These are phyloP conservation scores for Elymnias hypermnestra DNA, from an alignment of 1,140 invertebrate species.

Conservation along the genomic window DNA sequence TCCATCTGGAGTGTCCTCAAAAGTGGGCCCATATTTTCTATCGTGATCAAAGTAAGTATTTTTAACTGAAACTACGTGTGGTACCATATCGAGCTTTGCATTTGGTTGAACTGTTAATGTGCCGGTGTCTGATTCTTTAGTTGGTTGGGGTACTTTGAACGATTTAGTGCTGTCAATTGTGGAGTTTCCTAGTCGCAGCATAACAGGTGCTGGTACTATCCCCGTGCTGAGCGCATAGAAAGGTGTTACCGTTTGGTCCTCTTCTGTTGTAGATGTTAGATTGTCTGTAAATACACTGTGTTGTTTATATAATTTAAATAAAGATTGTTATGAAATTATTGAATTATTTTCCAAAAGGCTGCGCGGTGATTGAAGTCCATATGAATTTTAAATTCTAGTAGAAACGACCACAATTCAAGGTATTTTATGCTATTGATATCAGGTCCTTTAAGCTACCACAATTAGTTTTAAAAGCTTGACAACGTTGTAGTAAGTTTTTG, in stretches of 20 bases:
- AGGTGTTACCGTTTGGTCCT: slow-evolving; percentile 52
- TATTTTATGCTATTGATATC: no score
- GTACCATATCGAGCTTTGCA: slow-evolving; percentile 41
- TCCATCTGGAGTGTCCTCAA: slow-evolving; percentile 78
- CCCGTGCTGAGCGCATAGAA: slow-evolving; percentile 58
- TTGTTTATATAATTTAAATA: neutral
- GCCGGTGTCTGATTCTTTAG: slow-evolving; percentile 26
- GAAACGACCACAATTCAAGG: no score
- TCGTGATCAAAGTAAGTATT: slow-evolving; percentile 77
- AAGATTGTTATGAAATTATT: no score
- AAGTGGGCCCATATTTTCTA: slow-evolving; percentile 81
- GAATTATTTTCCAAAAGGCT: no score
- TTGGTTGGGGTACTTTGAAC: slow-evolving; percentile 66
- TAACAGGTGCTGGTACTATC: slow-evolving; percentile 52
- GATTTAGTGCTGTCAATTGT: slow-evolving; percentile 70
- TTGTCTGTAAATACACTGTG: slow-evolving; percentile 36
- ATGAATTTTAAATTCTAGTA: no score
- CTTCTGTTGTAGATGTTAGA: slow-evolving; percentile 38
- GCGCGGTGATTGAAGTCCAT: no score
- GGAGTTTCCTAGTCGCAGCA: slow-evolving; percentile 65
- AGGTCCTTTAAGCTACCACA: no score
- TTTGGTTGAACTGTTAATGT: slow-evolving; percentile 19
- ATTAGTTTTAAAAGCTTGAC: no score
- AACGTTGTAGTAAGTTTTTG: no score
- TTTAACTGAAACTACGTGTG: slow-evolving; percentile 56